phyloP scores from a whole-genome alignment of 2,113 vertebrate genomes.

The Tenebrosternarchus preto region DNA sequence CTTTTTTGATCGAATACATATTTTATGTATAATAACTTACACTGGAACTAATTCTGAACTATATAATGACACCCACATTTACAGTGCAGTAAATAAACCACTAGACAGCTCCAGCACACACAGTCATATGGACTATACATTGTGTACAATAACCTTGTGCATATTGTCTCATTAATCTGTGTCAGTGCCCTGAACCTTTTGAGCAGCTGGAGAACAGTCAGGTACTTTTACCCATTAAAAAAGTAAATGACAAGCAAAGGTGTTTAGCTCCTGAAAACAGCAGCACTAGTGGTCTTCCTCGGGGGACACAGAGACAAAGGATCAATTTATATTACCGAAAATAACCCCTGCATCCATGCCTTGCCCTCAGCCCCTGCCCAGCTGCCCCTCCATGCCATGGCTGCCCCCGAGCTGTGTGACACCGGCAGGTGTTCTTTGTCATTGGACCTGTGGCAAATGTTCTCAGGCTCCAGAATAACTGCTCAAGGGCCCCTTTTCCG shows the following conservation, averaged over 20 bases:
- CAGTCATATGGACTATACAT: constrained; percentile 16
- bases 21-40: no score
- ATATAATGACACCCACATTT: no score
- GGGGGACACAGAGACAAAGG: constrained; percentile 50
- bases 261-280: constrained; percentile 48
- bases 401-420: constrained; percentile 54
- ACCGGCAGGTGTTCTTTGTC: constrained; percentile 64
- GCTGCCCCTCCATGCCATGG: constrained; percentile 15
- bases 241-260: constrained; percentile 48
- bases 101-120: not conserved
- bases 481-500: constrained; percentile 31
- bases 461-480: constrained; percentile 52
- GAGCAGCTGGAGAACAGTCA: constrained; percentile 21
- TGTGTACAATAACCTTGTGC: constrained; percentile 39
- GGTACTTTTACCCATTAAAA: constrained; percentile 43
- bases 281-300: constrained; percentile 57
- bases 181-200: constrained; percentile 36
- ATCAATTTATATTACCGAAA: constrained; percentile 61
- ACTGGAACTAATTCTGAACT: no score
- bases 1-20: no score
- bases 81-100: not conserved
- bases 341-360: constrained; percentile 47
- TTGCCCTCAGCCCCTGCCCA: not conserved
- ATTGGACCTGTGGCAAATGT: constrained; percentile 48
- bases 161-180: constrained; percentile 18